Conservation (phyloP, 2,797 vertebrate species). For the Danio jaintianensis region DNA sequence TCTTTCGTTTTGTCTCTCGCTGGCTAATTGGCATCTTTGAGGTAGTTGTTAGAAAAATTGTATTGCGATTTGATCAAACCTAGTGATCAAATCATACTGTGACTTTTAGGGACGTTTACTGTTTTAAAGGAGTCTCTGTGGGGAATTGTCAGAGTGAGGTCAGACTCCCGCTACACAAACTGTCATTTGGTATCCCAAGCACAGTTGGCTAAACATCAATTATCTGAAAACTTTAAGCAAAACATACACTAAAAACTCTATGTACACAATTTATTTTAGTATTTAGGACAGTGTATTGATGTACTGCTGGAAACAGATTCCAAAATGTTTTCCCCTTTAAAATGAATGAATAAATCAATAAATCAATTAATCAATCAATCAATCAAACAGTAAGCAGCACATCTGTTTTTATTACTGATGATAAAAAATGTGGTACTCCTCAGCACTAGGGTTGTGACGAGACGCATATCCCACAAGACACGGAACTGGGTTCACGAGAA, state of each 20-base stretch:
- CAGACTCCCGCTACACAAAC: background rate
- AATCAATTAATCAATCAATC: too few species aligned
- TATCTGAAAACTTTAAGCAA: background rate
- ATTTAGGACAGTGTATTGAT: too few species aligned
- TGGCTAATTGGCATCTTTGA: constrained; percentile 19
- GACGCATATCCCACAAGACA: too few species aligned
- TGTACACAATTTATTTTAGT: too few species aligned
- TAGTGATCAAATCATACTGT: background rate
- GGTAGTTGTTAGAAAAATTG: background rate
- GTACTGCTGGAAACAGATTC: too few species aligned
- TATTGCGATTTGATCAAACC: background rate
- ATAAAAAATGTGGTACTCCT: too few species aligned
- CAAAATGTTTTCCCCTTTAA: too few species aligned
- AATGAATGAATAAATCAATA: too few species aligned
- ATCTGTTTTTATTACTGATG: too few species aligned
- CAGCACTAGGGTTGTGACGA: too few species aligned
- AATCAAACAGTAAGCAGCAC: too few species aligned
- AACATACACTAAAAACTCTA: background rate
- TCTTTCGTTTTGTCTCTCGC: constrained; percentile 7
- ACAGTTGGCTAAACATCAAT: background rate
- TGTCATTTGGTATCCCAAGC: background rate
- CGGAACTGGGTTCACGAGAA: too few species aligned
- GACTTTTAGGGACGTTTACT: background rate
- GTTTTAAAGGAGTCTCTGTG: background rate
- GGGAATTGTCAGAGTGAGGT: background rate